A percentile compares a stretch with the other conserved stretches of the same genome.
Conservation (phyloP, 2,113 vertebrate genomes). For the Synodontis membranacea region DNA sequence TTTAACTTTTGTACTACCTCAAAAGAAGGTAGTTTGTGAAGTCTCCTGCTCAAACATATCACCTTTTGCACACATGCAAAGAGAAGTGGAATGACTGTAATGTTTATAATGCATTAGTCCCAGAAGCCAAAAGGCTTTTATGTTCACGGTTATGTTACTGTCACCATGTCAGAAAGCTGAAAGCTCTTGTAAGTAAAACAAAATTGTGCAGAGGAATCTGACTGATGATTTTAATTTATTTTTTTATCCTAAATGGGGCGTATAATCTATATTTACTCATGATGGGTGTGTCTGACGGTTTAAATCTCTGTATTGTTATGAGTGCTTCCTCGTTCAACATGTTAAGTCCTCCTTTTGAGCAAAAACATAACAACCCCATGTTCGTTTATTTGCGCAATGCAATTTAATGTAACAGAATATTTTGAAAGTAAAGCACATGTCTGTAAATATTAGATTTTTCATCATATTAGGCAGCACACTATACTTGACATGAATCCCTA, state of each 20-base stretch:
- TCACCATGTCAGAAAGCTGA: not conserved
- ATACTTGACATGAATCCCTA: not conserved
- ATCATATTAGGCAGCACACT: not conserved
- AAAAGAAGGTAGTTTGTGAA: not conserved
- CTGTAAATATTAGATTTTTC: not conserved
- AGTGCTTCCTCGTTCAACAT: not conserved
- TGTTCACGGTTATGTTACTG: not conserved
- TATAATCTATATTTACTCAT: not conserved
- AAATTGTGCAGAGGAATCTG: not conserved
- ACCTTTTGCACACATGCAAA: not conserved
- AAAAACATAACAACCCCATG: not conserved
- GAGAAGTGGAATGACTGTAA: not conserved
- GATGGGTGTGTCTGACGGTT: constrained; percentile 19
- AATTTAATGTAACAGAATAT: not conserved
- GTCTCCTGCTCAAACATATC: not conserved
- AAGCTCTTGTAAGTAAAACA: not conserved
- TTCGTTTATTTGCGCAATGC: not conserved
- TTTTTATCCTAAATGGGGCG: not conserved
- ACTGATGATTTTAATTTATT: constrained; percentile 11
- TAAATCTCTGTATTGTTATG: constrained; percentile 4
- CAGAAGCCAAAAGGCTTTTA: not conserved
- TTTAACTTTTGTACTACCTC: not conserved
- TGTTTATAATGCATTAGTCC: not conserved
- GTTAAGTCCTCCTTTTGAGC: not conserved
- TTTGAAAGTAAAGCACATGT: not conserved